These are phyloP conservation scores for Nymphalis io DNA, from an alignment of 1,140 invertebrate species.

Conservation along the genomic window DNA sequence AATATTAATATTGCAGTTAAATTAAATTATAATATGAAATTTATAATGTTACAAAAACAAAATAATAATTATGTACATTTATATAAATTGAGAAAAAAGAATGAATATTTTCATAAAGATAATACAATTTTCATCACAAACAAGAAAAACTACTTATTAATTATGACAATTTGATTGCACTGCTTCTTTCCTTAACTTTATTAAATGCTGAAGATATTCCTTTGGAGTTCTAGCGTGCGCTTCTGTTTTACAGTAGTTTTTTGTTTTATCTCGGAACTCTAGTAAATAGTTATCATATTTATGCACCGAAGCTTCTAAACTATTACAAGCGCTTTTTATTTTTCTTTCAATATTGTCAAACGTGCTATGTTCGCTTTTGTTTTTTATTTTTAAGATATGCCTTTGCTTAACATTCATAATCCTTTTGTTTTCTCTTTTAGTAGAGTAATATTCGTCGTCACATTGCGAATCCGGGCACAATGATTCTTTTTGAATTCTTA, in stretches of 20 bases:
- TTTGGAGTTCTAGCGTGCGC: constrained; percentile 48
- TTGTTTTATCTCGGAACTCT: constrained; percentile 31
- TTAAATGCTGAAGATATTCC: constrained; percentile 69
- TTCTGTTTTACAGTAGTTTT: constrained; percentile 15
- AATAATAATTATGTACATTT: too few species aligned
- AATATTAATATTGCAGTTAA: too few species aligned
- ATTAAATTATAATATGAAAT: too few species aligned
- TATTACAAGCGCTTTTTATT: constrained; percentile 56
- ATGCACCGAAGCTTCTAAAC: constrained; percentile 52
- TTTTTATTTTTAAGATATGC: not conserved
- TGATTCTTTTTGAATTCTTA: not conserved
- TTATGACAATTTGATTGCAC: constrained; percentile 21
- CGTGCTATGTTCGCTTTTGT: constrained; percentile 22
- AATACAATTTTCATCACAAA: not conserved
- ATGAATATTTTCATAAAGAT: not conserved
- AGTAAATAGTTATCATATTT: constrained; percentile 59
- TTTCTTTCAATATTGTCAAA: constrained; percentile 55
- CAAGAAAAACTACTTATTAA: not conserved
- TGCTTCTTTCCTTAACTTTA: constrained; percentile 57
- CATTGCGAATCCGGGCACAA: not conserved
- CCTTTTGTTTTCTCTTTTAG: constrained; percentile 3
- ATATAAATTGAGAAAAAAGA: too few species aligned
- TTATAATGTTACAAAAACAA: too few species aligned
- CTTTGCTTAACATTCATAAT: not conserved
- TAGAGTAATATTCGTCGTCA: not conserved